Evolutionary conservation across 2,797 vertebrate genomes (phyloP).

Genomic region (Cyclopterus lumpus): DNA sequence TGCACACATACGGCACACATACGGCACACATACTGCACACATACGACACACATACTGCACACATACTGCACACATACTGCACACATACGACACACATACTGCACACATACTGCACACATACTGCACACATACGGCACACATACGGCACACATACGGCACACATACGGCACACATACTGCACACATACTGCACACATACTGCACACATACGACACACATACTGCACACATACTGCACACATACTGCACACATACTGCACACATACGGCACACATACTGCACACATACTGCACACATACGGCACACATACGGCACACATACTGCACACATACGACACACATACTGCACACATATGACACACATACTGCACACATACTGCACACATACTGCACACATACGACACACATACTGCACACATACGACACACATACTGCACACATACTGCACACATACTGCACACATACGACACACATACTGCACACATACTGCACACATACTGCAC

Average conservation of each 20-base stretch:
- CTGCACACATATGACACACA: not conserved
- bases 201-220: not conserved
- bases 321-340: not conserved
- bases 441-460: constrained; percentile 4
- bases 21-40: constrained; percentile 8
- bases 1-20: no score
- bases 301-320: no score
- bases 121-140: not conserved
- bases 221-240: no score
- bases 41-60: not conserved
- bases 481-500: not conserved
- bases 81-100: not conserved
- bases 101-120: constrained; percentile 1
- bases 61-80: constrained; percentile 5
- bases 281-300: no score
- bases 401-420: not conserved
- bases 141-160: not conserved
- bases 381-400: not conserved
- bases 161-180: constrained; percentile 4
- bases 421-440: not conserved
- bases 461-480: not conserved
- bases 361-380: constrained; percentile 5
- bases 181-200: no score
- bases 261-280: not conserved
- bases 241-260: constrained; percentile 8